Evolutionary conservation across 2,113 vertebrate species (phyloP).

Genomic region (Mesitornis unicolor): DNA sequence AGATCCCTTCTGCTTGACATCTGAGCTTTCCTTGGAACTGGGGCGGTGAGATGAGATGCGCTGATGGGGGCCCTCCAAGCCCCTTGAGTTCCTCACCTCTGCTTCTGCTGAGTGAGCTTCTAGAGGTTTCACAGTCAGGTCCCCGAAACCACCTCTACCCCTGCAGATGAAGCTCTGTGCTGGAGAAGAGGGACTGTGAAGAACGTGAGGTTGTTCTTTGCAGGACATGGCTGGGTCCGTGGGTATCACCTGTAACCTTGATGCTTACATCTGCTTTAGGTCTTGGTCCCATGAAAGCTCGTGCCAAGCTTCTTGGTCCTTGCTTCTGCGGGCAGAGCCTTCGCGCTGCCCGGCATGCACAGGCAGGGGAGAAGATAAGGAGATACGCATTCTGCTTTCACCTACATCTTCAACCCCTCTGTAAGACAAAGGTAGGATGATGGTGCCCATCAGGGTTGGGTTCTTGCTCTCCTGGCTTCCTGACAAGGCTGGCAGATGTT

Average conservation of each 20-base stretch:
- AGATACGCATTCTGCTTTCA: neutral
- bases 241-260: neutral
- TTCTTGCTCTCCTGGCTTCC: neutral
- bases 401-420: neutral
- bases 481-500: constrained; percentile 19
- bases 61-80: neutral
- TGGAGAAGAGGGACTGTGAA: neutral
- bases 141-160: neutral
- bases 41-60: neutral
- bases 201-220: neutral
- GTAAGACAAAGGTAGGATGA: neutral
- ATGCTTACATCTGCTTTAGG: neutral
- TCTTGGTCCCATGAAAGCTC: neutral
- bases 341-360: neutral
- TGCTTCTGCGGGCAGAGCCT: neutral
- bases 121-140: neutral
- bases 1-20: rapidly evolving
- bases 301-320: neutral
- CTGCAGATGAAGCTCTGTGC: neutral
- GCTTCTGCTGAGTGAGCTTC: neutral
- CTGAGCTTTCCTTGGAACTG: neutral
- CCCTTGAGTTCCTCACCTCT: neutral
- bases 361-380: neutral
- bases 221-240: neutral
- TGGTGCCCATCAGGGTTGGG: rapidly evolving